Evolutionary conservation across 2,113 vertebrate genomes (phyloP), one percentile per base, ranked within the genome.

Genomic region (Pseudopodoces humilis): DNA sequence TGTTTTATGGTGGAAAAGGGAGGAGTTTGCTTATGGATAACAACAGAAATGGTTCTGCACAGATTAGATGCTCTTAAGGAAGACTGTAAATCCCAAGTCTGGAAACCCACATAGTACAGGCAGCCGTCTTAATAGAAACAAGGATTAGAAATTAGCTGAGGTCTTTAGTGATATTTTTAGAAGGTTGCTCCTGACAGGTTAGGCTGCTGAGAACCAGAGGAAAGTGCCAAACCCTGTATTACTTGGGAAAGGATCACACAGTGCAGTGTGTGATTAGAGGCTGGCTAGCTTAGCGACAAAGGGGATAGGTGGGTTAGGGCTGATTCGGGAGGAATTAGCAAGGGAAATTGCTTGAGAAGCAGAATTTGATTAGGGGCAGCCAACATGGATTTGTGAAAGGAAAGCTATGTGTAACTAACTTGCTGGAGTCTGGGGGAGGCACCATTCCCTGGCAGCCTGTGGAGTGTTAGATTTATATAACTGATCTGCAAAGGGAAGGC

Each of bases 91-190:
- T 95, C 96, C 96, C 79, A n/a, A 77, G 71, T 63, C 95, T 96
- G 30, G 91, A 88, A 92, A 74, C 70, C 71, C 89, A 75, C 88
- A 44, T 33, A 84, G 85, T 53, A 71, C 83, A 94, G 95, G 87
- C 91, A 92, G 89, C 53, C 81, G 20, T 96, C 92, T 96, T 92
- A 91, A 89, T 55, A 94, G 95, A 90, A 97, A 90, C 2, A 14
- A 90, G 97, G 97, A 98, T 98, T 97, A 98, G 94, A 98, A 98
- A 97, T 97, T 96, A 98, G 97, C 94, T 9, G 74, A 95, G 70
- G 95, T 97, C 94, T 98, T 98, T 97, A 94, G 93, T 47, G 95
- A 30, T 98, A 98, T 98, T 97, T 98, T 98, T 98, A 98, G 97
- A 97, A 88, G 70, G 94, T 95, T 89, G 83, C 92, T 97, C 62